Evolutionary conservation across 2,797 vertebrate genomes (phyloP).

Genomic region (Sebastes kiyomatsui): DNA sequence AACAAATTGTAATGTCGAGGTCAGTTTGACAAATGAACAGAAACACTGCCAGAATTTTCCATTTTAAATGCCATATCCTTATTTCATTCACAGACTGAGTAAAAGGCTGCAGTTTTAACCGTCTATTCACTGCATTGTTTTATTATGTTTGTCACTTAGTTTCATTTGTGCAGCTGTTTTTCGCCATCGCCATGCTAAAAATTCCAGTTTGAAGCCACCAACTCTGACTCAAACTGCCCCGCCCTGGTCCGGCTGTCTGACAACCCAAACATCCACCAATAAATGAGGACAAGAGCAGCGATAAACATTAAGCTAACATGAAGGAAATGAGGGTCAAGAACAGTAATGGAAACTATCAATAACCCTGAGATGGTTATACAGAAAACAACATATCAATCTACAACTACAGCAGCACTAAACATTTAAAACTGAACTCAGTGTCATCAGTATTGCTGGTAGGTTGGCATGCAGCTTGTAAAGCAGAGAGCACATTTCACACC

Average conservation of each 20-base stretch:
- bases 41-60: not conserved
- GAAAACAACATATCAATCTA: not conserved
- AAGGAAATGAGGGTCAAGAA: not conserved
- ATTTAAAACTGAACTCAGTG: not conserved
- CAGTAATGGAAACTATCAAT: not conserved
- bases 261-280: constrained; percentile 33
- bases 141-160: not conserved
- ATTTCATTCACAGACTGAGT: not conserved
- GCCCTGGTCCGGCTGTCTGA: not conserved
- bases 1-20: not conserved
- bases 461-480: not conserved
- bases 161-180: not conserved
- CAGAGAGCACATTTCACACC: constrained; percentile 41
- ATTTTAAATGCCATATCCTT: not conserved
- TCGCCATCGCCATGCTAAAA: not conserved
- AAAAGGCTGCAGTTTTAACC: not conserved
- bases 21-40: not conserved
- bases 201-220: not conserved
- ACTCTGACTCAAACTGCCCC: not conserved
- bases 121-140: not conserved
- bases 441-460: not conserved
- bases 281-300: not conserved
- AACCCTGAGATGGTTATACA: not conserved
- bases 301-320: constrained; percentile 2
- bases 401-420: not conserved